Evolutionary conservation across 2,797 vertebrate genomes (phyloP).

Genomic region (Semaprochilodus insignis): DNA sequence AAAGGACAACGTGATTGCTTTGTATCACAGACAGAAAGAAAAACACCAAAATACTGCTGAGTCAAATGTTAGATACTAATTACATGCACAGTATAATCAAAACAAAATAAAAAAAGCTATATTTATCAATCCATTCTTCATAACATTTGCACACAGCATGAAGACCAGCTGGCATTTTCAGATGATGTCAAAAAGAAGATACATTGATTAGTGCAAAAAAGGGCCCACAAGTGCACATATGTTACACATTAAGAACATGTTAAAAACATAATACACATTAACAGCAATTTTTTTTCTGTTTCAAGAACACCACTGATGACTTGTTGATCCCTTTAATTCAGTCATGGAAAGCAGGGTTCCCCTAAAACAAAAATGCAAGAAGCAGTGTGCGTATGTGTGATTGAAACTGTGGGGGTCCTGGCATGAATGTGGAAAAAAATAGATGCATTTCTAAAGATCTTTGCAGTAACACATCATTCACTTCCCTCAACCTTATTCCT

Average conservation of each 20-base stretch:
- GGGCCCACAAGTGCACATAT: too few relatives aligned
- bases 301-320: background rate
- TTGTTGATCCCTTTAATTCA: constrained; percentile 1
- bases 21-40: too few relatives aligned
- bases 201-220: too few relatives aligned
- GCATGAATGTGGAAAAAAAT: background rate
- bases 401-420: background rate
- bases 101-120: too few relatives aligned
- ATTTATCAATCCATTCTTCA: too few relatives aligned
- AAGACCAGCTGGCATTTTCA: too few relatives aligned
- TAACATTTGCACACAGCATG: too few relatives aligned
- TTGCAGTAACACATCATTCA: background rate
- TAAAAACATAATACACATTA: background rate
- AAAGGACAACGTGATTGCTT: too few relatives aligned
- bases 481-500: background rate
- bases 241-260: background rate
- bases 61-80: too few relatives aligned
- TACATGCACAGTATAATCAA: too few relatives aligned
- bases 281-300: background rate
- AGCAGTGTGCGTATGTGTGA: background rate
- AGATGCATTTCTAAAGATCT: constrained; percentile 2
- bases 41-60: too few relatives aligned
- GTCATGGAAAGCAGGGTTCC: background rate
- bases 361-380: background rate
- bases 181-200: too few relatives aligned